Conservation (phyloP, 2,888 invertebrate genomes). For the Hypolimnas misippus region DNA sequence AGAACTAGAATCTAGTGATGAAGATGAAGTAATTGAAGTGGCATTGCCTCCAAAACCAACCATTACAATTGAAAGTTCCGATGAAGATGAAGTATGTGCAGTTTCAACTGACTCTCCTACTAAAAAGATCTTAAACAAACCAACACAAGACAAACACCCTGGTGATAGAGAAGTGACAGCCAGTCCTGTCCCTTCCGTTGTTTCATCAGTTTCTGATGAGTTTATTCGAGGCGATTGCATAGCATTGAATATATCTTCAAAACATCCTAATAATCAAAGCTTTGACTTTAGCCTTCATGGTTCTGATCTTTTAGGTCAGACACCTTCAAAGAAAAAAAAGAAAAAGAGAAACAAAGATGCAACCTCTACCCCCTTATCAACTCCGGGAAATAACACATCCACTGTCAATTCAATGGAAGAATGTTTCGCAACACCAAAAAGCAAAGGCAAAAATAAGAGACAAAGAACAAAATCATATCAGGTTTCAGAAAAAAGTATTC, state of each 20-base stretch:
- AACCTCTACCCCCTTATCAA: constrained; percentile 60
- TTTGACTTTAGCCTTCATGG: constrained; percentile 81
- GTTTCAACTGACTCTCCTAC: constrained; percentile 41
- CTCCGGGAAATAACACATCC: constrained; percentile 42
- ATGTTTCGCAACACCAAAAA: constrained; percentile 78
- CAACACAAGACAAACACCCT: constrained; percentile 46
- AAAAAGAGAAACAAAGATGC: constrained; percentile 70
- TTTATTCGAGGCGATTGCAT: constrained; percentile 79
- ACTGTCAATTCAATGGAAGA: constrained; percentile 53
- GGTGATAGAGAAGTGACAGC: constrained; percentile 62
- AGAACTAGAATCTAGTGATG: constrained; percentile 71
- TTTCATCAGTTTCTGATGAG: constrained; percentile 79
- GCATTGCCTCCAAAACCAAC: constrained; percentile 76
- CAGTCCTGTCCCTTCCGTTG: constrained; percentile 77
- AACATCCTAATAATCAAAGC: constrained; percentile 63
- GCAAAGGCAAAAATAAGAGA: constrained; percentile 75
- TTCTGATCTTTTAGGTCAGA: constrained; percentile 68
- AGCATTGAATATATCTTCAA: constrained; percentile 77
- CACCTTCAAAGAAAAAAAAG: constrained; percentile 71
- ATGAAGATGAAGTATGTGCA: constrained; percentile 72
- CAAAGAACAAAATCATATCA: constrained; percentile 67
- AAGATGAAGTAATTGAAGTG: constrained; percentile 78
- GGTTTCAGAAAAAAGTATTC: constrained; percentile 67
- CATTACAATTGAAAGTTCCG: constrained; percentile 79
- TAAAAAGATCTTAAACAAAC: constrained; percentile 41